Percentiles rank a stretch among this genome's conserved stretches.
Evolutionary conservation across 2,797 vertebrate genomes (phyloP).

Genomic region (Pseudocheirus occidentalis): DNA sequence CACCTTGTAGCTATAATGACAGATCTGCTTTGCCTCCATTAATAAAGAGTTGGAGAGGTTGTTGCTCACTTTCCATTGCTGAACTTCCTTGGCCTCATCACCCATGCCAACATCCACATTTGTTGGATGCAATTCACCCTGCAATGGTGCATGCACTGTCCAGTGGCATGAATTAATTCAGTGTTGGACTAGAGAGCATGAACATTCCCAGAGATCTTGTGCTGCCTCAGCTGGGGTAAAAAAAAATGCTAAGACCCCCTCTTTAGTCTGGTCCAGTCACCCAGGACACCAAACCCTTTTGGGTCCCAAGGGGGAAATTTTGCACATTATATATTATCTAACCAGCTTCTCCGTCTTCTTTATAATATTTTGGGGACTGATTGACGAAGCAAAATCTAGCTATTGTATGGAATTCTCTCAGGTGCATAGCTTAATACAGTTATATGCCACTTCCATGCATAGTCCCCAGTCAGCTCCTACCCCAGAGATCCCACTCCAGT

Average conservation of each 20-base stretch:
- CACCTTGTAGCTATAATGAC: neutral
- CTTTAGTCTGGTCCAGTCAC: neutral
- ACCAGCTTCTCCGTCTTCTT: neutral
- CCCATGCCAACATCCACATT: neutral
- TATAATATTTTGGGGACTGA: neutral
- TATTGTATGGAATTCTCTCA: neutral
- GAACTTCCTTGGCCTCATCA: neutral
- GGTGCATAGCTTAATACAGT: neutral
- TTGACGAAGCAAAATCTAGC: neutral
- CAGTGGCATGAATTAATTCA: neutral
- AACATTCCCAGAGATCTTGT: neutral
- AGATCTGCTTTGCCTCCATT: neutral
- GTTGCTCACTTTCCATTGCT: neutral
- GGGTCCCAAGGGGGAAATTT: neutral
- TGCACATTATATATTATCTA: neutral
- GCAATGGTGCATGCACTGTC: neutral
- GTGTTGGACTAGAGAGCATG: neutral
- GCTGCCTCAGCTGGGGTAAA: neutral
- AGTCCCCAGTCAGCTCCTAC: neutral
- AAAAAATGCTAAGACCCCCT: neutral
- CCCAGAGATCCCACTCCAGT: neutral
- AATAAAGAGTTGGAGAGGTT: neutral
- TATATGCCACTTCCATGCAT: neutral
- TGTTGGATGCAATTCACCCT: neutral
- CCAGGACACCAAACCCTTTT: neutral